Conservation (phyloP, 2,797 vertebrate species). For the Pseudochirops cupreus region DNA sequence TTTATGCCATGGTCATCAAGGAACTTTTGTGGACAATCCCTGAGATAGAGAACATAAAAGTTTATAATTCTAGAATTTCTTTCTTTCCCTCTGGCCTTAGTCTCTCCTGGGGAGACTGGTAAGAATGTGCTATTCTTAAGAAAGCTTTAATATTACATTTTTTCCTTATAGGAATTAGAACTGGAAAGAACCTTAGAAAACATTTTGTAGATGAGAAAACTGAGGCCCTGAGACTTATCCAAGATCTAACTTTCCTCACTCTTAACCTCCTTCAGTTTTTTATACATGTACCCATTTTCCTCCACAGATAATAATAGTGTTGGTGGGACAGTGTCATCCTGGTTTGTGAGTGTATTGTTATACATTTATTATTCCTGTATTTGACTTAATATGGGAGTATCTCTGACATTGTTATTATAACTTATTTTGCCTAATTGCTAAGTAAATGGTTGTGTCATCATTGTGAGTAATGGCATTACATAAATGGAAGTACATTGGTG, state of each 20-base stretch:
- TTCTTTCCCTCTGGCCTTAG: constrained; percentile 54
- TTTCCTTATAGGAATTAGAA: constrained; percentile 20
- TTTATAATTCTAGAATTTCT: constrained; percentile 33
- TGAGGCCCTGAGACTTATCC: background rate
- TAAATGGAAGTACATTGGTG: background rate
- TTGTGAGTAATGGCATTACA: background rate
- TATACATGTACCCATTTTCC: background rate
- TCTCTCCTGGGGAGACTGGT: constrained; percentile 36
- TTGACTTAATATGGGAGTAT: background rate
- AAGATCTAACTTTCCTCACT: background rate
- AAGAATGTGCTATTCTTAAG: constrained; percentile 57
- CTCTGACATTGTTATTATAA: background rate
- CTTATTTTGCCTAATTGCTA: background rate
- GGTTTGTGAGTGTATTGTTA: background rate
- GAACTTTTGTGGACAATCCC: no score
- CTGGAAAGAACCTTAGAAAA: background rate
- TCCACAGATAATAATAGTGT: background rate
- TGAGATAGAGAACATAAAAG: no score
- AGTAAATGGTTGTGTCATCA: background rate
- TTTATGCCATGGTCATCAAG: no score
- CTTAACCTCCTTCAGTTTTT: background rate
- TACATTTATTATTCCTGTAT: background rate
- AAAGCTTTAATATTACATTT: background rate
- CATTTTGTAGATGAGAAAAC: background rate
- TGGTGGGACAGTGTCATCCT: background rate